Evolutionary conservation across 1,140 invertebrate species (phyloP).

Genomic region (Drosophila melanogaster): DNA sequence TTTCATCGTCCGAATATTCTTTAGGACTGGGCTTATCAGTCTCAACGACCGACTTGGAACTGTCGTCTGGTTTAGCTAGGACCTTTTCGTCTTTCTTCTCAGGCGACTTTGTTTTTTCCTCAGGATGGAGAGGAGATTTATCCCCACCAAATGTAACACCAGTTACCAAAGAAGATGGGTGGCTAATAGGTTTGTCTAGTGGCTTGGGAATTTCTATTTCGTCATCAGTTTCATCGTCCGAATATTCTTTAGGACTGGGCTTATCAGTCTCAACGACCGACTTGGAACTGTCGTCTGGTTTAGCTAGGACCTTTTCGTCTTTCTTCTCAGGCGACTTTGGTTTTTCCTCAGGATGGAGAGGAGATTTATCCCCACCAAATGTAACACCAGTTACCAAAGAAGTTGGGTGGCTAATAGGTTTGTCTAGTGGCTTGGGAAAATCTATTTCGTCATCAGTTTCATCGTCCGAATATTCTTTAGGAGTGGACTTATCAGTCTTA

Average conservation of each 20-base stretch:
- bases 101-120: too few relatives aligned
- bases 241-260: not conserved
- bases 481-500: not conserved
- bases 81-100: not conserved
- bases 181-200: not conserved
- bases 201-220: not conserved
- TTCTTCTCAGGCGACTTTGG: constrained; percentile 1
- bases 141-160: not conserved
- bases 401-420: not conserved
- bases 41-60: not conserved
- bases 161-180: not conserved
- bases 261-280: not conserved
- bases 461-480: not conserved
- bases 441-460: not conserved
- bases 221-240: not conserved
- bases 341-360: constrained; percentile 4
- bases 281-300: constrained; percentile 25
- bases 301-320: not conserved
- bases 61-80: constrained; percentile 3
- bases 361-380: not conserved
- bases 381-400: not conserved
- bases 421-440: constrained; percentile 6
- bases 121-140: constrained; percentile 1
- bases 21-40: not conserved
- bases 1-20: not conserved